Evolutionary conservation across 2,888 invertebrate genomes (phyloP).

Genomic region (Byasa hedistus): DNA sequence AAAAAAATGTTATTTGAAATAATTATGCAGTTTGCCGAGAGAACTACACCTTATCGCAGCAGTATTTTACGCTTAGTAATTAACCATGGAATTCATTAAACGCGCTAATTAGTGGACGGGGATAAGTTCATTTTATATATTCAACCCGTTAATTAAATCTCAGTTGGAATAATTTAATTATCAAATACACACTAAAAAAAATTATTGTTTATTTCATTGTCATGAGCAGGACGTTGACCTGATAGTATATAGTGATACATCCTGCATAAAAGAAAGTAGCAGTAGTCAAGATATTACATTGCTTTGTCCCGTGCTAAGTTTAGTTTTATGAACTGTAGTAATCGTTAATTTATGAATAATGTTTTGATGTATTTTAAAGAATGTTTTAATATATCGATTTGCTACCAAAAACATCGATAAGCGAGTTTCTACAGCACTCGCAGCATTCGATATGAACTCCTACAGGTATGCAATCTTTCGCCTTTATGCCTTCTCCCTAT

Average conservation of each 20-base stretch:
- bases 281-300: too few relatives aligned
- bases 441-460: slow-evolving; percentile 36
- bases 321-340: background rate
- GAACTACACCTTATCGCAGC: slow-evolving; percentile 20
- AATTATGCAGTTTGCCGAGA: slow-evolving; percentile 19
- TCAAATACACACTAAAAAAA: background rate
- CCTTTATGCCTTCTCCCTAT: slow-evolving; percentile 60
- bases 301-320: too few relatives aligned
- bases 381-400: background rate
- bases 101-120: slow-evolving; percentile 25
- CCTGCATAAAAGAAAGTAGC: too few relatives aligned
- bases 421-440: slow-evolving; percentile 49
- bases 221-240: too few relatives aligned
- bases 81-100: slow-evolving; percentile 27
- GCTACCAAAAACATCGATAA: slow-evolving; percentile 46
- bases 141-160: slow-evolving; percentile 22
- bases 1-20: slow-evolving; percentile 26
- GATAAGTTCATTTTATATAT: slow-evolving; percentile 27
- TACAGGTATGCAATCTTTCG: slow-evolving; percentile 71
- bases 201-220: background rate
- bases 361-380: background rate
- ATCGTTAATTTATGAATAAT: too few relatives aligned
- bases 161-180: slow-evolving; percentile 9
- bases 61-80: slow-evolving; percentile 28
- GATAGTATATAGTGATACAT: too few relatives aligned